Evolutionary conservation across 2,797 vertebrate species (phyloP).

Genomic region (Rachycentron canadum): DNA sequence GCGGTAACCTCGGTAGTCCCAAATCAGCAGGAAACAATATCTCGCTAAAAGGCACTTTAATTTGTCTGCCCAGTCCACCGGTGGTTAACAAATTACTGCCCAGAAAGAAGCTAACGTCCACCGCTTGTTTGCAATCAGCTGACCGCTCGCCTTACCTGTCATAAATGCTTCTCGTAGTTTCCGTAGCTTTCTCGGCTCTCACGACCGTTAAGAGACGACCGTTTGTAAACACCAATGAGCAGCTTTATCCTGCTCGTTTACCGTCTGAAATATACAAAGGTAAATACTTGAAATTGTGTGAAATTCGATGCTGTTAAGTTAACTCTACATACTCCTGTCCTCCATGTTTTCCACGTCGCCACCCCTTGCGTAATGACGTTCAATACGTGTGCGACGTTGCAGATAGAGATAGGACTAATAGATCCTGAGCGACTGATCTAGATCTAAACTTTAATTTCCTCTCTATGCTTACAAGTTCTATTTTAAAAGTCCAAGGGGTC

Average conservation of each 20-base stretch:
- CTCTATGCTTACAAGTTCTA: neutral
- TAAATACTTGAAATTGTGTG: neutral
- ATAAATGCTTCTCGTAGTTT: slow-evolving; percentile 65
- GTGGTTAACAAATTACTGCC: neutral
- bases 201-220: too few relatives aligned
- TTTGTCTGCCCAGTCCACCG: fast-evolving
- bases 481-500: neutral
- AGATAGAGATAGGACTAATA: slow-evolving; percentile 30
- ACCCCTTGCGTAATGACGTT: slow-evolving; percentile 72
- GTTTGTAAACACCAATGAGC: neutral
- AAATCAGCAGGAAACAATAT: neutral
- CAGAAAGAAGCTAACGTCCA: slow-evolving; percentile 43
- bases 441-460: neutral
- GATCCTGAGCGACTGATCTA: neutral
- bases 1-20: neutral
- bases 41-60: neutral
- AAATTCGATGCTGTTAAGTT: slow-evolving; percentile 57
- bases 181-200: slow-evolving; percentile 19
- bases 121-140: slow-evolving; percentile 70
- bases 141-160: slow-evolving; percentile 81
- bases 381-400: slow-evolving; percentile 52
- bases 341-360: slow-evolving; percentile 82
- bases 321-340: slow-evolving; percentile 68
- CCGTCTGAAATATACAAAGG: neutral
- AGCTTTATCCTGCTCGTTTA: neutral